Conservation (phyloP, 2,888 invertebrate species). For the Ophion costatus region DNA sequence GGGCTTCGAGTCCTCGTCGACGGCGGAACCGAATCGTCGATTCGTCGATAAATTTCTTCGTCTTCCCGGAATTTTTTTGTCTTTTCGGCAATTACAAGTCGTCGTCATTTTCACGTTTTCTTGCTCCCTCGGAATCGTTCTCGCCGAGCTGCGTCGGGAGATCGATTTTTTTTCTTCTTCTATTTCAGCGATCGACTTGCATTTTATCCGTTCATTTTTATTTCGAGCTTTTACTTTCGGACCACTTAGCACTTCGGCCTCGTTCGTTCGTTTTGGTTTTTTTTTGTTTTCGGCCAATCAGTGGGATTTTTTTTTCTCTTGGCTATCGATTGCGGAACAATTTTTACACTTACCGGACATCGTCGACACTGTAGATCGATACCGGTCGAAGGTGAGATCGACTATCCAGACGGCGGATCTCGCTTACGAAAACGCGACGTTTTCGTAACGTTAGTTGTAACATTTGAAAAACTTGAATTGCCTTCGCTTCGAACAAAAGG, state of each 20-base stretch:
- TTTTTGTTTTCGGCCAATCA: too few relatives aligned
- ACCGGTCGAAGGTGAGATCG: constrained; percentile 13
- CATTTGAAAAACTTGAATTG: constrained; percentile 19
- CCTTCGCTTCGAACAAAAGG: background rate
- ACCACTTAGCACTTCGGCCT: background rate
- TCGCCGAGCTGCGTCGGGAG: background rate
- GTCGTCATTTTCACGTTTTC: background rate
- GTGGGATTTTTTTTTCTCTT: background rate
- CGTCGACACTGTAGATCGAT: constrained; percentile 16
- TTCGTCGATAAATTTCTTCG: constrained; percentile 43
- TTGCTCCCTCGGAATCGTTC: background rate
- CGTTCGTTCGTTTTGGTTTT: background rate
- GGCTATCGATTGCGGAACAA: background rate
- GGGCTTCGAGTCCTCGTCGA: background rate
- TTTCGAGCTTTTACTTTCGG: background rate
- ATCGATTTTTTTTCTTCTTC: background rate
- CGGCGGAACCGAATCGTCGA: background rate
- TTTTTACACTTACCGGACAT: background rate
- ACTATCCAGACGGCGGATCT: background rate
- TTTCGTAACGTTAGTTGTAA: constrained; percentile 3
- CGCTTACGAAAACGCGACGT: constrained; percentile 4
- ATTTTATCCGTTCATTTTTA: background rate
- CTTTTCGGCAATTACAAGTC: constrained; percentile 35
- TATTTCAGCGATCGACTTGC: constrained; percentile 9
- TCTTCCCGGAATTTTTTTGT: constrained; percentile 21